Conservation (phyloP, 2,888 invertebrate genomes). For the Hemaris fuciformis region DNA sequence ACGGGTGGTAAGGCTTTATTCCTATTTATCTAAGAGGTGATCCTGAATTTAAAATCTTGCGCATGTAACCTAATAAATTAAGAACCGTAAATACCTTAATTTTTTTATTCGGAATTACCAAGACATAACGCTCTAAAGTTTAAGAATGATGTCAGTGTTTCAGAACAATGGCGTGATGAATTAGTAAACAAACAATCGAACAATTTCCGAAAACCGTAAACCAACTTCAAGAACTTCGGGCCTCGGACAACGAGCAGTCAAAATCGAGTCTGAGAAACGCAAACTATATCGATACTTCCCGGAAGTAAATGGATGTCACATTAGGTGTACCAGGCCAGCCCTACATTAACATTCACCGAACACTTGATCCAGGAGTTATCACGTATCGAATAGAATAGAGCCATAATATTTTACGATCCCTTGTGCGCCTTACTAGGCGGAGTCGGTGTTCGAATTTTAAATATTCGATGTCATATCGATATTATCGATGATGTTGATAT, state of each 20-base stretch:
- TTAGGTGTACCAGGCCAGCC: slow-evolving; percentile 53
- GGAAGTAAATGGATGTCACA: slow-evolving; percentile 71
- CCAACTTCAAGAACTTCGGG: background rate
- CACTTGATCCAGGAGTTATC: slow-evolving; percentile 74
- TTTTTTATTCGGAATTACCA: too few relatives aligned
- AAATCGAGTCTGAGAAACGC: slow-evolving; percentile 46
- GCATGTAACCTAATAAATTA: too few relatives aligned
- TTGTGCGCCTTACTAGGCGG: slow-evolving; percentile 75
- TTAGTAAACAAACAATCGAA: background rate
- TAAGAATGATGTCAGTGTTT: too few relatives aligned
- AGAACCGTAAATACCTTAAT: too few relatives aligned
- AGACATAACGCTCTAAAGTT: too few relatives aligned
- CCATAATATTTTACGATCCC: slow-evolving; percentile 79
- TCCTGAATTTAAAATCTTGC: too few relatives aligned
- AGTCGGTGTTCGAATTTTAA: slow-evolving; percentile 75
- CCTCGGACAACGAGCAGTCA: slow-evolving; percentile 12
- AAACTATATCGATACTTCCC: slow-evolving; percentile 61
- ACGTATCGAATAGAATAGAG: slow-evolving; percentile 81
- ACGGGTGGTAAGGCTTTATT: too few relatives aligned
- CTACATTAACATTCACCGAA: slow-evolving; percentile 76
- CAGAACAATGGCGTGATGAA: too few relatives aligned
- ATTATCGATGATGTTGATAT: slow-evolving; percentile 43
- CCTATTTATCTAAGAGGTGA: too few relatives aligned
- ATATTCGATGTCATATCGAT: slow-evolving; percentile 49
- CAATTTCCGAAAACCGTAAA: background rate